Evolutionary conservation across 2,113 vertebrate species (phyloP).

Genomic region (Natator depressus): DNA sequence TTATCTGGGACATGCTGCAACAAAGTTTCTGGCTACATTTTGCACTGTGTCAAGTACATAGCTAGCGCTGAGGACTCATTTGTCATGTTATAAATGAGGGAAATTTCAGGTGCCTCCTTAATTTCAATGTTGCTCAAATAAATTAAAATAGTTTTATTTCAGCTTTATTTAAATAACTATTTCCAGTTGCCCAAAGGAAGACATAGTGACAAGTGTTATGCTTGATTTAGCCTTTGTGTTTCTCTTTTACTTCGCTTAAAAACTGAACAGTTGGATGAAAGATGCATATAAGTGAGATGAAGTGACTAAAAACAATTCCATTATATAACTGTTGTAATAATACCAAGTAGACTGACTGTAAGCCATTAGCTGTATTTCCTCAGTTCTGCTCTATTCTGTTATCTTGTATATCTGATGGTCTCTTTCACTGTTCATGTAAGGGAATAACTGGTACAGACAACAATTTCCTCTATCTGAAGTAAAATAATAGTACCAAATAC

Average conservation of each 20-base stretch:
- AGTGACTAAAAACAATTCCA: background rate
- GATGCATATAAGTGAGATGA: background rate
- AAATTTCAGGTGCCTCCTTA: background rate
- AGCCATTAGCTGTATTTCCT: background rate
- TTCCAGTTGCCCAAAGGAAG: background rate
- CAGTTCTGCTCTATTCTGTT: background rate
- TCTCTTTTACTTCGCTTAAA: background rate
- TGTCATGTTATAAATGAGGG: background rate
- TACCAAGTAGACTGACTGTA: background rate
- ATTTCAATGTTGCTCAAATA: slow-evolving; percentile 15
- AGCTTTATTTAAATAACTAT: background rate
- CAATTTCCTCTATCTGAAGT: background rate
- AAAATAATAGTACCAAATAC: background rate
- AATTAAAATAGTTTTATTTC: background rate
- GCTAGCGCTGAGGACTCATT: background rate
- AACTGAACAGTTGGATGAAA: background rate
- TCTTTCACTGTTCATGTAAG: background rate
- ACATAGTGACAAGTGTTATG: background rate
- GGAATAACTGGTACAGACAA: background rate
- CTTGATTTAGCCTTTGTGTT: background rate
- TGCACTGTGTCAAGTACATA: background rate
- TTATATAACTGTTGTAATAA: background rate
- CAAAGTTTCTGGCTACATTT: background rate
- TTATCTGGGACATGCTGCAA: background rate
- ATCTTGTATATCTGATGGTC: background rate